Conservation (phyloP, 1,140 invertebrate species). For the Nephila pilipes region DNA sequence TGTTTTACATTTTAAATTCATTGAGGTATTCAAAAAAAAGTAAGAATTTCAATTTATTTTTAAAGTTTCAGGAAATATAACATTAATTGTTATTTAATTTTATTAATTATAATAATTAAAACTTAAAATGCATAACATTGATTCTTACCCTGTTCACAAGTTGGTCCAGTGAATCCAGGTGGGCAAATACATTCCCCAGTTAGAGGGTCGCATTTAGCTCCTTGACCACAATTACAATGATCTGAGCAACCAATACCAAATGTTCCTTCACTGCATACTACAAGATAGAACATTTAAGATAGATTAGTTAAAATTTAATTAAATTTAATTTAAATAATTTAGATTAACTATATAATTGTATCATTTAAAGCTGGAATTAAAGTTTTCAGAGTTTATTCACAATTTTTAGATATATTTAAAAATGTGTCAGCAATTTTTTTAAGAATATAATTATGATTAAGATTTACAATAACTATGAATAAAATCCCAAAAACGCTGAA, state of each 20-base stretch:
- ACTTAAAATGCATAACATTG: too few relatives aligned
- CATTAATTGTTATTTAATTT: too few relatives aligned
- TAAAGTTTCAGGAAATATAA: too few relatives aligned
- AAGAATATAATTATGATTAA: too few relatives aligned
- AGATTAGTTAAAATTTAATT: background rate
- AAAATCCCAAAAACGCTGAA: too few relatives aligned
- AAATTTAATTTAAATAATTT: background rate
- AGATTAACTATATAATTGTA: too few relatives aligned
- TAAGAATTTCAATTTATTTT: too few relatives aligned
- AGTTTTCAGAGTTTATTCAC: background rate
- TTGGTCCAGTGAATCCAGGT: constrained; percentile 89
- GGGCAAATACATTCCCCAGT: constrained; percentile 93
- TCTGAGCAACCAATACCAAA: constrained; percentile 90
- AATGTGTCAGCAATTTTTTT: background rate
- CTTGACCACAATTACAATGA: constrained; percentile 91
- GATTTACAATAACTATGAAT: too few relatives aligned
- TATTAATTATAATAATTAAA: too few relatives aligned
- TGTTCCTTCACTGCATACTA: constrained; percentile 87
- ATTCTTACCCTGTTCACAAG: constrained; percentile 86
- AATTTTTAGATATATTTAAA: background rate
- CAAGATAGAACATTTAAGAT: background rate
- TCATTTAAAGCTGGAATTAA: background rate
- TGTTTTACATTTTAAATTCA: too few relatives aligned
- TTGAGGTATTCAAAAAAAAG: too few relatives aligned
- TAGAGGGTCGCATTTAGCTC: constrained; percentile 89